Evolutionary conservation across 2,113 vertebrate genomes (phyloP).

Genomic region (Ondatra zibethicus): DNA sequence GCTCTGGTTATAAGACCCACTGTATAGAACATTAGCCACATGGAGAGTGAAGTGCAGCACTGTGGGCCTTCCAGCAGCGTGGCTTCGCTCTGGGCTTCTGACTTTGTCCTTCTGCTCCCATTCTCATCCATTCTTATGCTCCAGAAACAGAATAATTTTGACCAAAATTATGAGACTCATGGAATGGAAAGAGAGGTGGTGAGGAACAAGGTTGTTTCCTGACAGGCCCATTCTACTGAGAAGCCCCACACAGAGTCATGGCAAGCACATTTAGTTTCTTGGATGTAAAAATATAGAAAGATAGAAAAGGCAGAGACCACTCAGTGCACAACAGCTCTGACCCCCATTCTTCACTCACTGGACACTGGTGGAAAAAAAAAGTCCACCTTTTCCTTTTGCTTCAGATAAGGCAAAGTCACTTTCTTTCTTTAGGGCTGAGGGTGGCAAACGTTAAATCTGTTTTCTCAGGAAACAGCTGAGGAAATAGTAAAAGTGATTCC

Average conservation of each 20-base stretch:
- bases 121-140: neutral
- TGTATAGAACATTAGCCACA: neutral
- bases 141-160: conserved; percentile 27
- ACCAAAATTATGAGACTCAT: neutral
- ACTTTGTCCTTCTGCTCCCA: neutral
- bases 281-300: conserved; percentile 30
- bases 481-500: conserved; percentile 65
- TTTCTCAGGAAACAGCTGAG: conserved; percentile 73
- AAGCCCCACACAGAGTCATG: neutral
- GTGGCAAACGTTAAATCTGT: conserved; percentile 69
- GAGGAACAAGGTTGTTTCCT: neutral
- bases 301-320: conserved; percentile 37
- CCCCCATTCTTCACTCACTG: neutral
- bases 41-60: neutral
- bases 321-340: neutral
- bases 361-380: no score
- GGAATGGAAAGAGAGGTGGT: neutral
- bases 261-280: neutral
- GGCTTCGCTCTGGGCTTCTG: neutral
- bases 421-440: conserved; percentile 52
- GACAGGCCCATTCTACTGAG: neutral
- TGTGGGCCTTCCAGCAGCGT: accelerated
- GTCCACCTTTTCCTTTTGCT: conserved; percentile 45
- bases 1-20: neutral
- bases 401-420: conserved; percentile 51